Conservation (phyloP, 2,888 invertebrate genomes). For the Euspilapteryx auroguttella region DNA sequence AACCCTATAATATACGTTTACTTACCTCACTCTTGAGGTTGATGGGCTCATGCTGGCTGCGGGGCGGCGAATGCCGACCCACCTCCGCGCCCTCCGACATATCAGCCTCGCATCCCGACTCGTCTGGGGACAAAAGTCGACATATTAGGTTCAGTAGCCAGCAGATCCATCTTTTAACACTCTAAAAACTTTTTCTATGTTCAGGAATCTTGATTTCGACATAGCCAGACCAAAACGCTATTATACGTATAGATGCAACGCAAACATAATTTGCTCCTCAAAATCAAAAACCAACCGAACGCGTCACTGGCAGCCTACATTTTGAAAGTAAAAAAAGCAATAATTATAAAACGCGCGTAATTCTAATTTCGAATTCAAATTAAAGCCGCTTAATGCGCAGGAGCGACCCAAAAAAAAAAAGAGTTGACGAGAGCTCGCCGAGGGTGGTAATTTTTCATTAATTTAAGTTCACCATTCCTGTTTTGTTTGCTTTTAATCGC, state of each 20-base stretch:
- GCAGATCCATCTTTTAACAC: no score
- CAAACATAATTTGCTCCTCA: no score
- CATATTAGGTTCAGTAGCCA: no score
- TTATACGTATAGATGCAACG: no score
- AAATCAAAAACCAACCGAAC: conserved; percentile 25
- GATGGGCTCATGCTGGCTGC: conserved; percentile 58
- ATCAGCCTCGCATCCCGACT: conserved; percentile 84
- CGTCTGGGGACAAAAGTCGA: conserved; percentile 50
- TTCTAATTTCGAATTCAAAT: conserved; percentile 63
- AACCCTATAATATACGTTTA: no score
- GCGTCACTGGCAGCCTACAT: conserved; percentile 22
- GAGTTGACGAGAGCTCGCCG: conserved; percentile 58
- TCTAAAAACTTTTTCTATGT: no score
- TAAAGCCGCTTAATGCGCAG: conserved; percentile 63
- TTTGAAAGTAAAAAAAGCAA: conserved; percentile 36
- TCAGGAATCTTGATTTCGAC: no score
- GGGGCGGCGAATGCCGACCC: conserved; percentile 62
- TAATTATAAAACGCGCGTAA: conserved; percentile 62
- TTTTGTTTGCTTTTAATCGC: conserved; percentile 63
- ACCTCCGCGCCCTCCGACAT: conserved; percentile 77
- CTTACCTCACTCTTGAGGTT: conserved; percentile 58
- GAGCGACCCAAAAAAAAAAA: conserved; percentile 59
- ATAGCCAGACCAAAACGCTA: no score
- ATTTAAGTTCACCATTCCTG: conserved; percentile 63
- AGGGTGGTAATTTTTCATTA: conserved; percentile 64